These are phyloP conservation scores for Halotydeus destructor DNA, from an alignment of 1,140 invertebrate genomes.

Conservation along the genomic window DNA sequence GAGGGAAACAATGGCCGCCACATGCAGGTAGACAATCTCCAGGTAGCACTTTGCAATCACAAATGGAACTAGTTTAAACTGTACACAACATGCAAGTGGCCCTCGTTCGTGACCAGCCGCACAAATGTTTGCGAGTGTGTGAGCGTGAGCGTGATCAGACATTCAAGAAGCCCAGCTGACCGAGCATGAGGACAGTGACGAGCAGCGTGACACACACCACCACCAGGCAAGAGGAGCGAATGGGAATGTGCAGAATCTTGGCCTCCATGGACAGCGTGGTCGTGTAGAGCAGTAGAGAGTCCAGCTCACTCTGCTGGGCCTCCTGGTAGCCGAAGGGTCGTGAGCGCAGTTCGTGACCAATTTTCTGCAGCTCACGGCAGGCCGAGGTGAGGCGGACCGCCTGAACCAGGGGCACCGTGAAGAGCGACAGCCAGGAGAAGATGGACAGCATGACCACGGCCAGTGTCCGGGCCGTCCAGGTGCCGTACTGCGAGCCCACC, in stretches of 20 bases:
- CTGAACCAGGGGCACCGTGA: constrained; percentile 26
- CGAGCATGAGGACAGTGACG: too few relatives aligned
- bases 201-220: too few relatives aligned
- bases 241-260: constrained; percentile 32
- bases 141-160: too few relatives aligned
- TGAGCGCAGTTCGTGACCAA: constrained; percentile 51
- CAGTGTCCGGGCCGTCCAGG: not conserved
- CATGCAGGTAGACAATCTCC: too few relatives aligned
- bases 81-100: too few relatives aligned
- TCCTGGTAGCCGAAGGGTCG: constrained; percentile 53
- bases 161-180: too few relatives aligned
- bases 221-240: too few relatives aligned
- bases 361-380: constrained; percentile 39
- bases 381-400: constrained; percentile 52
- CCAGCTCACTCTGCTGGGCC: constrained; percentile 44
- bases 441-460: not conserved
- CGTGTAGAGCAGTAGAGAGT: constrained; percentile 49
- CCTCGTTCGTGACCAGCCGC: too few relatives aligned
- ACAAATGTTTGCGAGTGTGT: too few relatives aligned
- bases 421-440: constrained; percentile 8
- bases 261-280: constrained; percentile 47
- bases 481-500: not conserved
- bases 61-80: too few relatives aligned
- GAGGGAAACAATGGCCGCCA: too few relatives aligned
- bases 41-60: too few relatives aligned